These are phyloP conservation scores for Temnothorax unifasciatus DNA, from an alignment of 2,888 invertebrate species.

Conservation along the genomic window DNA sequence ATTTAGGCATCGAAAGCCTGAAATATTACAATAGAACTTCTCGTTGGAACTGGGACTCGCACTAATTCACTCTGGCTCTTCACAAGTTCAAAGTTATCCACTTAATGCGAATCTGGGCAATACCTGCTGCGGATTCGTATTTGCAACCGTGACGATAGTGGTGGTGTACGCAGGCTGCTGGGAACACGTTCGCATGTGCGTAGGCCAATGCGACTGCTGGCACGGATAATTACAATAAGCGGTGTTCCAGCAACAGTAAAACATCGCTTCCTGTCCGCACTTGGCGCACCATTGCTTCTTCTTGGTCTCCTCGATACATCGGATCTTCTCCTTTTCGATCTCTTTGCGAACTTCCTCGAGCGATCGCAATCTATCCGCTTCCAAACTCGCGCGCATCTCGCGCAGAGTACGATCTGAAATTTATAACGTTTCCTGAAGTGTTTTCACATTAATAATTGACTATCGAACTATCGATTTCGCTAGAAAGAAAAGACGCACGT, in stretches of 20 bases:
- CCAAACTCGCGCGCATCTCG: conserved; percentile 91
- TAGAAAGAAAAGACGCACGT: conserved; percentile 39
- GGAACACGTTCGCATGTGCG: conserved; percentile 90
- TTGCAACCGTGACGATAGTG: conserved; percentile 64
- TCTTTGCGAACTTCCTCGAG: conserved; percentile 90
- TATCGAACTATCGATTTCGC: background rate
- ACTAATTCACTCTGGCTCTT: conserved; percentile 71
- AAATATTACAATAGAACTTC: background rate
- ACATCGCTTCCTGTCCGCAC: conserved; percentile 95
- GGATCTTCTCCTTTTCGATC: conserved; percentile 90
- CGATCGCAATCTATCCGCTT: conserved; percentile 90
- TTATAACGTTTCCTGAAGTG: background rate
- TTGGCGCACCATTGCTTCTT: conserved; percentile 97
- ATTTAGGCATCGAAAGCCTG: conserved; percentile 1
- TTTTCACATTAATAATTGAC: background rate
- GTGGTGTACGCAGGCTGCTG: conserved; percentile 81
- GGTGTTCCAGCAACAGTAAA: conserved; percentile 99
- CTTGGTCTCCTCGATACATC: conserved; percentile 93
- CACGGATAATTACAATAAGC: conserved; percentile 97
- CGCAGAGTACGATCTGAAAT: conserved; percentile 89
- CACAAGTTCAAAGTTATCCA: conserved; percentile 62
- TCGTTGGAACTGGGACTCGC: conserved; percentile 65
- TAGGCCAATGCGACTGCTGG: conserved; percentile 94
- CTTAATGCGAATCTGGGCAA: conserved; percentile 79
- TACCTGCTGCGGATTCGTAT: conserved; percentile 74